phyloP scores from a whole-genome alignment of 2,797 vertebrate genomes.

The Pristis pectinata region DNA sequence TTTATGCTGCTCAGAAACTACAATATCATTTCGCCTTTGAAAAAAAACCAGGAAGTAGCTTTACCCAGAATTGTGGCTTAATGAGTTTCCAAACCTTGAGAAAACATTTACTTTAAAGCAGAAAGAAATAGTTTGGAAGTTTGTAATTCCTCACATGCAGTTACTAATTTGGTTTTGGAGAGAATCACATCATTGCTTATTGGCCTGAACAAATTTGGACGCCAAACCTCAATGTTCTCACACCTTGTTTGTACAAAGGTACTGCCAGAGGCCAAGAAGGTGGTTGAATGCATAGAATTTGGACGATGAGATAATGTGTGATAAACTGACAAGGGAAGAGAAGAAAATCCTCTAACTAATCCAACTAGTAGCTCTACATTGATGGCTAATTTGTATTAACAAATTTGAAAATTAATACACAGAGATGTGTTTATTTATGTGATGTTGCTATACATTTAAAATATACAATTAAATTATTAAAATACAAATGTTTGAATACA shows the following conservation, averaged over 20 bases:
- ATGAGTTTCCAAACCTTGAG: neutral
- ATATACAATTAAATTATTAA: neutral
- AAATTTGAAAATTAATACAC: neutral
- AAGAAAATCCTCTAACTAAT: neutral
- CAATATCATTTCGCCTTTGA: neutral
- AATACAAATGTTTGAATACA: too few species aligned
- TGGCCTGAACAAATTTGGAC: neutral
- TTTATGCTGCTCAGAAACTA: neutral
- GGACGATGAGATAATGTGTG: neutral
- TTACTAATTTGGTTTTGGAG: neutral
- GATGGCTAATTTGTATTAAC: neutral
- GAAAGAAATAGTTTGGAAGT: neutral
- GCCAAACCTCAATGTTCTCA: neutral
- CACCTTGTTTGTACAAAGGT: too few species aligned
- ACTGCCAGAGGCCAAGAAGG: neutral
- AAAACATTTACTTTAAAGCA: neutral
- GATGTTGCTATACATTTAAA: neutral
- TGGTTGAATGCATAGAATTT: neutral
- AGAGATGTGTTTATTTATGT: neutral
- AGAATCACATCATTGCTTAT: neutral
- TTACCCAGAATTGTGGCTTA: neutral
- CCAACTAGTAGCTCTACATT: neutral
- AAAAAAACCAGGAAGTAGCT: neutral
- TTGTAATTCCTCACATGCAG: neutral
- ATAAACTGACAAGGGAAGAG: neutral